These are phyloP conservation scores for Threskiornis aethiopicus DNA, from an alignment of 2,797 vertebrate genomes.

Conservation along the genomic window DNA sequence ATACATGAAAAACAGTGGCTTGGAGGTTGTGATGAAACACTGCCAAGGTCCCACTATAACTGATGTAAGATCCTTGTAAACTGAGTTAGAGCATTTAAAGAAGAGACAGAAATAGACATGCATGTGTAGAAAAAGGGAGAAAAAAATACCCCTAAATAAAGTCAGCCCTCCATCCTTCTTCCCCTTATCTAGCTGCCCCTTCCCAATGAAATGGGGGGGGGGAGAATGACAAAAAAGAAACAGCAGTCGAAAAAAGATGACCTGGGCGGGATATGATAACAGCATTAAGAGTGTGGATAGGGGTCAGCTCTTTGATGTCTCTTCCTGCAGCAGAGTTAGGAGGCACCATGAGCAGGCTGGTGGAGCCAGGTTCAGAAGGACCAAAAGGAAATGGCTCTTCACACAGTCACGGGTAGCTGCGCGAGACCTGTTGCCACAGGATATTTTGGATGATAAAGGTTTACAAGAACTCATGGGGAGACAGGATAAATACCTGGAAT, in stretches of 20 bases:
- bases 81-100: not conserved
- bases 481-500: not conserved
- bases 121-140: not conserved
- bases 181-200: not conserved
- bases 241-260: not conserved
- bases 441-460: not conserved
- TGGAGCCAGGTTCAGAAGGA: not conserved
- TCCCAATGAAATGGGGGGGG: not conserved
- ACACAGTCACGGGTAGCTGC: not conserved
- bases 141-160: not conserved
- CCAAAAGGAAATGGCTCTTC: not conserved
- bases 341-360: not conserved
- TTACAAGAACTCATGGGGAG: slow-evolving; percentile 6
- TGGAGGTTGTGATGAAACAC: not conserved
- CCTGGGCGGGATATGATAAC: not conserved
- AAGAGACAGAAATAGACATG: not conserved
- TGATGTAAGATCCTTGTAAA: not conserved
- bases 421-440: not conserved
- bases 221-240: not conserved
- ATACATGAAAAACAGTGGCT: not conserved
- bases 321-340: not conserved
- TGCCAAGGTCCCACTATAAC: not conserved
- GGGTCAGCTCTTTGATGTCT: not conserved
- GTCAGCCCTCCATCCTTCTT: not conserved
- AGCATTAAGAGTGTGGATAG: not conserved